Percentiles rank a stretch among this genome's conserved stretches.
Evolutionary conservation across 2,113 vertebrate species (phyloP).

Genomic region (Strix uralensis): DNA sequence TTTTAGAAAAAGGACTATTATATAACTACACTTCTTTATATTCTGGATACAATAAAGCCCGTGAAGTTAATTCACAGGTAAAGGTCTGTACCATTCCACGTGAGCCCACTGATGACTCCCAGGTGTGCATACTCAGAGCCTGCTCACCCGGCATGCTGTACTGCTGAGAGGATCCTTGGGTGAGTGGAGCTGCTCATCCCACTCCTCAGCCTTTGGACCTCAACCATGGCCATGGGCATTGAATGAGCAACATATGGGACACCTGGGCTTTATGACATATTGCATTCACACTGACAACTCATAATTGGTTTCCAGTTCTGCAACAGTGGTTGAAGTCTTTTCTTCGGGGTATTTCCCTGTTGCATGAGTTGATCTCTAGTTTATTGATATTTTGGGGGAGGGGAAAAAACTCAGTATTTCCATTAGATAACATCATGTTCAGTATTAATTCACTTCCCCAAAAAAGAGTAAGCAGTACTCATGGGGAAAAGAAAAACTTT

Average conservation of each 20-base stretch:
- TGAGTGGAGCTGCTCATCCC: background rate
- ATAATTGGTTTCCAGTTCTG: background rate
- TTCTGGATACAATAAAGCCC: background rate
- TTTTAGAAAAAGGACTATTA: background rate
- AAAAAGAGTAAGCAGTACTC: background rate
- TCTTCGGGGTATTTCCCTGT: background rate
- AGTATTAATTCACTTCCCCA: background rate
- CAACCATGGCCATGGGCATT: fast-evolving
- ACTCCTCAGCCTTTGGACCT: background rate
- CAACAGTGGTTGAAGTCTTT: background rate
- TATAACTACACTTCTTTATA: background rate
- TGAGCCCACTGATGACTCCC: fast-evolving
- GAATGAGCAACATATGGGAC: background rate
- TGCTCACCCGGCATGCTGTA: fast-evolving
- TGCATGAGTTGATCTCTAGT: background rate
- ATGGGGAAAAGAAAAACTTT: background rate
- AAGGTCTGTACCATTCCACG: background rate
- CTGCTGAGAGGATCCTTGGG: too few species aligned
- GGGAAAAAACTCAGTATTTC: background rate
- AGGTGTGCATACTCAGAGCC: background rate
- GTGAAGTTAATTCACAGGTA: background rate
- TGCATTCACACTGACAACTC: background rate
- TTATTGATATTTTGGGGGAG: background rate
- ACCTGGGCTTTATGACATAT: background rate
- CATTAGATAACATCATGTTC: background rate